Conservation (phyloP, 23 tunicate genomes). For the Aplidium turbinatum region DNA sequence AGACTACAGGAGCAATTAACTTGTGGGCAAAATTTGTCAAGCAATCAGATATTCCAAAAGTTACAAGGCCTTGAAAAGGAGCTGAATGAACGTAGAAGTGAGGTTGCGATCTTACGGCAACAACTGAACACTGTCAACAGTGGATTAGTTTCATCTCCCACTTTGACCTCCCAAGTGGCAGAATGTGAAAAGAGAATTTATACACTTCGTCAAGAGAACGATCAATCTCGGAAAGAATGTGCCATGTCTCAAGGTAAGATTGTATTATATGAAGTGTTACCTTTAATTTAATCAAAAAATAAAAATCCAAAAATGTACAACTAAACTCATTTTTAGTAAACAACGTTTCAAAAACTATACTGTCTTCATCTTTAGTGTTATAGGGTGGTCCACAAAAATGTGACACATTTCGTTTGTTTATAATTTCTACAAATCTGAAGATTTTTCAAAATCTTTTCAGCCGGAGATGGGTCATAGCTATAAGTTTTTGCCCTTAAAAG, state of each 20-base stretch:
- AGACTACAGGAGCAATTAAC: conserved; percentile 39
- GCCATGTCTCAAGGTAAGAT: conserved; percentile 74
- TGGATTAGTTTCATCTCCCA: conserved; percentile 41
- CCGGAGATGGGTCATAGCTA: too few species aligned
- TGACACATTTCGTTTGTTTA: too few species aligned
- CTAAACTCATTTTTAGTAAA: too few species aligned
- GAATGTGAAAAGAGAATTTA: conserved; percentile 61
- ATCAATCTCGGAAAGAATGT: conserved; percentile 56
- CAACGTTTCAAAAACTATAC: too few species aligned
- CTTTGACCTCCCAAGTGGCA: conserved; percentile 66
- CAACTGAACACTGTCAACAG: conserved; percentile 49
- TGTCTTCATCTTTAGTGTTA: too few species aligned
- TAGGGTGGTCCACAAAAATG: too few species aligned
- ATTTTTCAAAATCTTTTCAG: too few species aligned
- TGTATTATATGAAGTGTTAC: too few species aligned
- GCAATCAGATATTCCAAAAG: conserved; percentile 52
- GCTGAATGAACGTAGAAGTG: conserved; percentile 40
- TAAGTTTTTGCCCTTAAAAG: too few species aligned
- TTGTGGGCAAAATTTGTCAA: conserved; percentile 7
- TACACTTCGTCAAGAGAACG: conserved; percentile 57
- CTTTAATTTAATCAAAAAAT: too few species aligned
- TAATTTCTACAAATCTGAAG: too few species aligned
- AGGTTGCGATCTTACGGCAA: conserved; percentile 44
- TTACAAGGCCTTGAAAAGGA: conserved; percentile 72
- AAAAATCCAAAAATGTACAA: too few species aligned